Base-by-base conservation (phyloP, 2,888 invertebrate genomes). In the Omphaloscelis lunosa region DNA sequence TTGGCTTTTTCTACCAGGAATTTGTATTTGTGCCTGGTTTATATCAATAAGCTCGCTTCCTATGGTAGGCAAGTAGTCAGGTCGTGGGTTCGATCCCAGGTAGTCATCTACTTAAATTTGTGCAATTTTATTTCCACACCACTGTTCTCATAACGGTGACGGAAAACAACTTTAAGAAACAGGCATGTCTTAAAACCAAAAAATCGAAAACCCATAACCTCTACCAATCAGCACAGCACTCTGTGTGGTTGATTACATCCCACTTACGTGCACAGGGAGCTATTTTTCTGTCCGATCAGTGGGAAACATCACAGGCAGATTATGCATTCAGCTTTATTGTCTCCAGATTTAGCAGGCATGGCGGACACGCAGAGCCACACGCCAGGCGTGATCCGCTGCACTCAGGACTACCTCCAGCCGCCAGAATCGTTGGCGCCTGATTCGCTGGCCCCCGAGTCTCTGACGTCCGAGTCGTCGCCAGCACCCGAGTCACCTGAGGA, bases 381-480 rank as follows among this genome's bases (percentile, higher is more conserved):
- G 29, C 91, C 90, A n/a, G 91, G 93, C 61, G 93, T 93, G 78
- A 93, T 93, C 73, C 91, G 92, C 34, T 91, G 90, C 79, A 93
- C 93, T 6, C 88, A 91, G 29, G 93, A 93, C 72, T 93, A 91
- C 83, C 72, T 92, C 4, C 83, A 73, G 29, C 72, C 76, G 11
- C 66, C 86, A 6, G 76, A 84, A 45, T 89, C 90, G 0, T 84
- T 4, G 12, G 48, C 66, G 17, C 23, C 61, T 7, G 48, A 79
- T 0, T 67, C 67, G 0, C 17, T 89, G 4, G 70, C 73, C 9
- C 62, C 87, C 2, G 67, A 85, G 1, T 86, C 89, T 0, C 88
- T 81, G n/a, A 70, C 75, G 9, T 68, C 87, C 5, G 77, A 83
- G 59, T 59, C 68, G n/a, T 89, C 91, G 0, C 88, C 90, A 0